Evolutionary conservation across 2,888 invertebrate species (phyloP).

Genomic region (Drosophila merina): DNA sequence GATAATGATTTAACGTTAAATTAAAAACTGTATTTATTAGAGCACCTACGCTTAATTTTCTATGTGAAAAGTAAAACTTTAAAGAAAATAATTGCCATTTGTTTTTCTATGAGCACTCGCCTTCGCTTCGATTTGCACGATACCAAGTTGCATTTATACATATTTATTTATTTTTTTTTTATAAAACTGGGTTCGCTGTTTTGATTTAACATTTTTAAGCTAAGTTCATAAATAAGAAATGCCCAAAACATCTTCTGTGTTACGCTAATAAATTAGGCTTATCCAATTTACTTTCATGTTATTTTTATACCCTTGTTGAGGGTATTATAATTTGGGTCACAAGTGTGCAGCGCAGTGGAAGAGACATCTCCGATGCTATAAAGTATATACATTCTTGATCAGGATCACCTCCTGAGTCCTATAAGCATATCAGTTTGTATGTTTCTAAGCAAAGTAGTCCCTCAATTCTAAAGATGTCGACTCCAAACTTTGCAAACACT

Average conservation of each 20-base stretch:
- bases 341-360: too few species aligned
- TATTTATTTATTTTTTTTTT: not conserved
- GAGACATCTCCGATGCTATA: too few species aligned
- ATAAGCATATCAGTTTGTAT: too few species aligned
- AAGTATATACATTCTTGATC: too few species aligned
- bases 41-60: constrained; percentile 76
- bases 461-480: too few species aligned
- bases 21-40: constrained; percentile 65
- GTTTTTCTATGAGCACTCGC: not conserved
- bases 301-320: too few species aligned
- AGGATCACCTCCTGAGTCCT: too few species aligned
- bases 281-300: not conserved
- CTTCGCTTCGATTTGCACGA: not conserved
- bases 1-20: constrained; percentile 62
- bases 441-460: too few species aligned
- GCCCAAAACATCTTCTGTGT: not conserved
- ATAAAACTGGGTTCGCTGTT: not conserved
- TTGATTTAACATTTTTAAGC: not conserved
- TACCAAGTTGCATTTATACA: not conserved
- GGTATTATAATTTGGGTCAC: too few species aligned
- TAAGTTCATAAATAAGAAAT: not conserved
- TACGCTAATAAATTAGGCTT: constrained; percentile 1
- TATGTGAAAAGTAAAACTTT: constrained; percentile 29
- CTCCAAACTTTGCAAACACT: too few species aligned
- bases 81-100: not conserved